Evolutionary conservation across 2,113 vertebrate genomes (phyloP).

Genomic region (Cavia porcellus): DNA sequence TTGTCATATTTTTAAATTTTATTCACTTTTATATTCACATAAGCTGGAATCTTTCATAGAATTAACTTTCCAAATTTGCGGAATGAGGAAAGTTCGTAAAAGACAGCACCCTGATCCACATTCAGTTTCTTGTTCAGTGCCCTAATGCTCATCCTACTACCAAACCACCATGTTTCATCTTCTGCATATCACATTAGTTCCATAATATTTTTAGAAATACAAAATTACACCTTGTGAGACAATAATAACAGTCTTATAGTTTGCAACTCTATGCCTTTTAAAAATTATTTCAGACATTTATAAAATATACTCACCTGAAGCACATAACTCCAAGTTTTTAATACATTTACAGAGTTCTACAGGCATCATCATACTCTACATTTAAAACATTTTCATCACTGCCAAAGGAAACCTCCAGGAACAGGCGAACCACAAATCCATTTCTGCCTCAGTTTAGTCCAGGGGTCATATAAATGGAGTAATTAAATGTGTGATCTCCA

Average conservation of each 20-base stretch:
- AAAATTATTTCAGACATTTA: constrained; percentile 12
- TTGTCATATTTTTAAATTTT: neutral
- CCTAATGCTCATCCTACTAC: neutral
- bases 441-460: neutral
- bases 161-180: neutral
- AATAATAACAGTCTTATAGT: neutral
- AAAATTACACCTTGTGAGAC: neutral
- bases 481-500: neutral
- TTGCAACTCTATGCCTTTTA: neutral
- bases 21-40: neutral
- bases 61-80: neutral
- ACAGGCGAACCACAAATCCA: neutral
- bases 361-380: neutral
- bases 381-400: neutral
- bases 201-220: neutral
- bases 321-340: neutral
- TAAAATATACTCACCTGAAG: neutral
- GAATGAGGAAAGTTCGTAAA: neutral
- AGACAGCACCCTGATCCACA: neutral
- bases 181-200: neutral
- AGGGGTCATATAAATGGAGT: neutral
- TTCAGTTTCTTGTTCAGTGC: neutral
- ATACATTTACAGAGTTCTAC: neutral
- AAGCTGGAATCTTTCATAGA: neutral
- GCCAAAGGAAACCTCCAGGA: neutral